Conservation (phyloP, 2,113 vertebrate species). For the mouse (Mus musculus) region GRCm39 chr4:63401501-63402000, state of each 20-base stretch:
- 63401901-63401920: slow-evolving; percentile 72
- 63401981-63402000: slow-evolving; percentile 69
- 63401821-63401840: background rate
- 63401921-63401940: slow-evolving; percentile 78
- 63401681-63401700: slow-evolving; percentile 26
- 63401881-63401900: slow-evolving; percentile 70
- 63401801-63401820: slow-evolving; percentile 1
- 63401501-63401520: background rate
- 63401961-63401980: slow-evolving; percentile 73
- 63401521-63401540: slow-evolving; percentile 34
- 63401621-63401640: background rate
- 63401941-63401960: slow-evolving; percentile 49
- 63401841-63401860: background rate
- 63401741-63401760: background rate
- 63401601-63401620: background rate
- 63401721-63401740: background rate
- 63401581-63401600: background rate
- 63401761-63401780: background rate
- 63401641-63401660: background rate
- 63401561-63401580: background rate
- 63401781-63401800: background rate
- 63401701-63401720: background rate
- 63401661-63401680: background rate
- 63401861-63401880: slow-evolving; percentile 34
- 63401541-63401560: slow-evolving; percentile 43